A percentile compares a stretch with the other conserved stretches of the same genome.
Conservation (phyloP, 1,140 invertebrate species). For the Bombus superbus region DNA sequence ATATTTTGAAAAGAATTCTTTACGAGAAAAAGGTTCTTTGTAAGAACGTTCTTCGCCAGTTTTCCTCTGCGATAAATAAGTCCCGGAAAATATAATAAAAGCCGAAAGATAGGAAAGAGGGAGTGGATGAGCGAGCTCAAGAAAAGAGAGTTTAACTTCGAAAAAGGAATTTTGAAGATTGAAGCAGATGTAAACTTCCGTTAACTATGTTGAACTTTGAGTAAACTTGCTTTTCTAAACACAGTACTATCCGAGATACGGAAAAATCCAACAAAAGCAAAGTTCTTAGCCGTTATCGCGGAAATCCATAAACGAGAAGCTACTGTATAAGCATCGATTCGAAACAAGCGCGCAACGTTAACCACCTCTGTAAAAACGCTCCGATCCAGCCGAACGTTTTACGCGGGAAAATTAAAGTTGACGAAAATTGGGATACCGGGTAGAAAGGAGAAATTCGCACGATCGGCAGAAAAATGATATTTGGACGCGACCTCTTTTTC, state of each 20-base stretch:
- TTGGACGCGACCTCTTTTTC: slow-evolving; percentile 25
- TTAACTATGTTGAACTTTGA: not conserved
- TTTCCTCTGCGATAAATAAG: not conserved
- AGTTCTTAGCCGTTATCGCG: not conserved
- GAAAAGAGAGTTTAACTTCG: not conserved
- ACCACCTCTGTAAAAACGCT: not conserved
- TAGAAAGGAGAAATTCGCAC: not conserved
- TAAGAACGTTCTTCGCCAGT: no score
- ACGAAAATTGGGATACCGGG: not conserved
- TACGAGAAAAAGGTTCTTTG: not conserved
- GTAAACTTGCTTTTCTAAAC: not conserved
- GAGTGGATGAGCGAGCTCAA: not conserved
- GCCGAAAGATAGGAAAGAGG: not conserved
- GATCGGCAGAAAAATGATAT: slow-evolving; percentile 21
- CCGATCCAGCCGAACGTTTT: not conserved
- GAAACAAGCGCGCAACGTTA: not conserved
- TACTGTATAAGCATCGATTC: not conserved
- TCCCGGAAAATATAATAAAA: not conserved
- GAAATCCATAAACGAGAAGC: not conserved
- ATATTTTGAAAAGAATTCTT: not conserved
- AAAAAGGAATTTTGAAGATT: not conserved
- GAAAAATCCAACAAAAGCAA: not conserved
- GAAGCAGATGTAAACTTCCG: not conserved
- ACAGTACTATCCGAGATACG: not conserved
- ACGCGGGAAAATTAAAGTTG: not conserved